Conservation (phyloP, 1,140 invertebrate species). For the Cotesia glomerata region DNA sequence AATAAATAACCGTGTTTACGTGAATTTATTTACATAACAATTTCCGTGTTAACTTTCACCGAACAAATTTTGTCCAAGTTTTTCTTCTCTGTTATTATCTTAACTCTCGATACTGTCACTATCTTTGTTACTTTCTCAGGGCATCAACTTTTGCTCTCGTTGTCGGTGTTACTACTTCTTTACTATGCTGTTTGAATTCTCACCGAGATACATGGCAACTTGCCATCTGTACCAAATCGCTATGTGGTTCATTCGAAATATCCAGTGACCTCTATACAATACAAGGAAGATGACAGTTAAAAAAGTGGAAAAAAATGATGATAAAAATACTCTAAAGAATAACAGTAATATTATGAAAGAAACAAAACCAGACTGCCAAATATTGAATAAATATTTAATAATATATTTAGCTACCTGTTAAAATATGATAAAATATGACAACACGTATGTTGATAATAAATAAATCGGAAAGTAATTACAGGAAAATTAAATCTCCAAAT, state of each 20-base stretch:
- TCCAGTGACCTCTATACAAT: constrained; percentile 28
- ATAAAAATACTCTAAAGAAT: too few relatives aligned
- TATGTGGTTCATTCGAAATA: constrained; percentile 26
- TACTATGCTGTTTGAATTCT: constrained; percentile 9
- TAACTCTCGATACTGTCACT: not conserved
- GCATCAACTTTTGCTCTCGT: not conserved
- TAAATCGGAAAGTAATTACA: not conserved
- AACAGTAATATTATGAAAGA: not conserved
- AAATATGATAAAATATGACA: too few relatives aligned
- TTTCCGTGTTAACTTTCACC: not conserved
- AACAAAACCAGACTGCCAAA: not conserved
- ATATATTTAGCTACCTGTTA: not conserved
- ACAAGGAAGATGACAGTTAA: constrained; percentile 7
- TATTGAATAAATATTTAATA: too few relatives aligned
- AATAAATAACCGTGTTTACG: not conserved
- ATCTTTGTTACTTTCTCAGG: not conserved
- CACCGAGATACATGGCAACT: constrained; percentile 4
- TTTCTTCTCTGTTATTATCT: not conserved
- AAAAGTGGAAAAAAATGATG: too few relatives aligned
- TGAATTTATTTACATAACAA: not conserved
- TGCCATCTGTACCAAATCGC: constrained; percentile 30
- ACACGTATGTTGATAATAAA: not conserved
- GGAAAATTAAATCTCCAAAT: not conserved
- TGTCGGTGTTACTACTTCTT: not conserved
- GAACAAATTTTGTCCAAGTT: not conserved